A percentile compares a stretch with the other conserved stretches of the same genome.
These are phyloP conservation scores for Camptogramma bilineatum DNA, from an alignment of 2,888 invertebrate species.

Conservation along the genomic window DNA sequence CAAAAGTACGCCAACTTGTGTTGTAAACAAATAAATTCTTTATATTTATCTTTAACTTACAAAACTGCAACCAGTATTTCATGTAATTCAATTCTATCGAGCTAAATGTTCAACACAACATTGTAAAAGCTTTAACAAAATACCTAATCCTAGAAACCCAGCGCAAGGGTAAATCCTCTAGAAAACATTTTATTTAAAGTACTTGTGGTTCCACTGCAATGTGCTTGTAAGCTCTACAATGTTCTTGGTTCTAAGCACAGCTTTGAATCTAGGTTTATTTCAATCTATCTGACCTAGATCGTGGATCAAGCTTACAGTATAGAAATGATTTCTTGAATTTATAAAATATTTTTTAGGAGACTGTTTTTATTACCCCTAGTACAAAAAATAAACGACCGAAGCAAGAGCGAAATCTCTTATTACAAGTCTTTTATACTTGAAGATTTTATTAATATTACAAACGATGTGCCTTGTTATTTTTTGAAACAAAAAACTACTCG, in stretches of 20 bases:
- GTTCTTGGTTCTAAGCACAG: neutral
- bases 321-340: too few species aligned
- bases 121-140: neutral
- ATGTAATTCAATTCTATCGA: neutral
- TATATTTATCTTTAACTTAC: too few species aligned
- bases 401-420: too few species aligned
- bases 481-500: too few species aligned
- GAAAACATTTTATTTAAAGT: slow-evolving; percentile 8
- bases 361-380: too few species aligned
- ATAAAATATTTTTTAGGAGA: too few species aligned
- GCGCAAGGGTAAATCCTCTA: slow-evolving; percentile 2
- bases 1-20: neutral
- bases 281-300: neutral
- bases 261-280: neutral
- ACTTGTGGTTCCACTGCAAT: slow-evolving; percentile 3
- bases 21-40: too few species aligned
- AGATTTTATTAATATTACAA: too few species aligned
- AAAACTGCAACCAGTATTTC: too few species aligned
- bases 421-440: too few species aligned
- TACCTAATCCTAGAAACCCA: neutral
- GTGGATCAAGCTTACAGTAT: neutral
- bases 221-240: slow-evolving; percentile 1
- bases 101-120: neutral
- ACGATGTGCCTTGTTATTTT: too few species aligned
- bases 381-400: too few species aligned